phyloP scores from a whole-genome alignment of 2,797 vertebrate genomes.

The Smutsia gigantea region DNA sequence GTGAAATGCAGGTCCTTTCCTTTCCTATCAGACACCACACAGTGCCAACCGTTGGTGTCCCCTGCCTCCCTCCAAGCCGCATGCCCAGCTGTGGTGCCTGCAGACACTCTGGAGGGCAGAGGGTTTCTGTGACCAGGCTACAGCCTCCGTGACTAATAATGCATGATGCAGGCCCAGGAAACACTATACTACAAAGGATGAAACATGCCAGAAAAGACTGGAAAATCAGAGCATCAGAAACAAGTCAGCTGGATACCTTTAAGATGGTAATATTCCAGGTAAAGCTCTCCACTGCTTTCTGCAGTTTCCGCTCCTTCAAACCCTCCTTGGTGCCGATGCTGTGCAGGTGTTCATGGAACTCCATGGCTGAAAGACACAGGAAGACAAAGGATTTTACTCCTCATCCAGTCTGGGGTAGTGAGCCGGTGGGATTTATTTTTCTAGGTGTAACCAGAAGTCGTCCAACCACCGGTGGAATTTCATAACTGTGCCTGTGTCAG shows the following conservation, averaged over 20 bases:
- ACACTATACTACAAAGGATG: rapidly evolving
- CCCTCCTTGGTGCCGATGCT: constrained; percentile 95
- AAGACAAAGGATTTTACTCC: constrained; percentile 17
- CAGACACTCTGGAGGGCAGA: neutral
- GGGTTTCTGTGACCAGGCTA: rapidly evolving
- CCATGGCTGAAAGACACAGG: constrained; percentile 92
- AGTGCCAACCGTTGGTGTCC: rapidly evolving
- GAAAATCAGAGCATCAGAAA: neutral
- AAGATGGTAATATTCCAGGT: constrained; percentile 99
- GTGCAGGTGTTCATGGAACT: constrained; percentile 97
- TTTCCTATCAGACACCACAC: neutral
- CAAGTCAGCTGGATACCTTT: constrained; percentile 89
- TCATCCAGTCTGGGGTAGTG: neutral
- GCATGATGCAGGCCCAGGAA: too few relatives aligned
- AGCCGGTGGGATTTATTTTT: neutral
- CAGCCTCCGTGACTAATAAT: rapidly evolving
- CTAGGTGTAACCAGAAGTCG: neutral
- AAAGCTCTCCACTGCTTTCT: constrained; percentile 97
- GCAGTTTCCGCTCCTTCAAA: constrained; percentile 95
- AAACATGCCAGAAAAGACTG: neutral
- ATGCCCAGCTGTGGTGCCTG: neutral
- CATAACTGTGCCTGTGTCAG: neutral
- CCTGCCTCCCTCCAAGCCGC: rapidly evolving
- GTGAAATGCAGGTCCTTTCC: neutral
- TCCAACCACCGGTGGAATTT: neutral